phyloP scores from a whole-genome alignment of 2,797 vertebrate genomes.

The Oreochromis mossambicus region DNA sequence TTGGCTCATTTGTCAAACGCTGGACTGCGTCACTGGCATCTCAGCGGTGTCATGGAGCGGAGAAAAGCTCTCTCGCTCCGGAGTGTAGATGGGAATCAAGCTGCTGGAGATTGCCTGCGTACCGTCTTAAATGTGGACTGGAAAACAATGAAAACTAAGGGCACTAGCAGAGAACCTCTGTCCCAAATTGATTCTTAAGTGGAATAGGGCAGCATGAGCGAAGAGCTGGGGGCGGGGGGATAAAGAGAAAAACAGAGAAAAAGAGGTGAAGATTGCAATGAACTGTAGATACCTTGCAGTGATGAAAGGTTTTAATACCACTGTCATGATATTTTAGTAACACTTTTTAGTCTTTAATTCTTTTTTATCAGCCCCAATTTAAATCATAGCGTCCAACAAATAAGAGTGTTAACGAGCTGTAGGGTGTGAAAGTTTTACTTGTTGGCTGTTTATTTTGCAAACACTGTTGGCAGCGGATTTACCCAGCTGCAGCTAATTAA shows the following conservation, averaged over 20 bases:
- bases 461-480: background rate
- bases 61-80: slow-evolving; percentile 47
- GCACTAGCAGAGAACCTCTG: slow-evolving; percentile 42
- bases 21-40: slow-evolving; percentile 58
- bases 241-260: slow-evolving; percentile 4
- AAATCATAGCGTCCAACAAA: background rate
- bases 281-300: background rate
- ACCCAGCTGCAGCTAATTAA: background rate
- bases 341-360: background rate
- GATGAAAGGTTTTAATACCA: background rate
- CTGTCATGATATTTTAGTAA: background rate
- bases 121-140: slow-evolving; percentile 54
- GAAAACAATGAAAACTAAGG: slow-evolving; percentile 64
- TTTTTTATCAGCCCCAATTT: background rate
- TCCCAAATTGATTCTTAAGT: slow-evolving; percentile 67
- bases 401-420: background rate
- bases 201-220: slow-evolving; percentile 32
- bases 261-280: slow-evolving; percentile 10
- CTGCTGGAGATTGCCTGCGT: slow-evolving; percentile 48
- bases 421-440: background rate
- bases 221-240: background rate
- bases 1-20: slow-evolving; percentile 74
- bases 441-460: background rate
- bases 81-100: slow-evolving; percentile 51
- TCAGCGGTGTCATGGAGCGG: slow-evolving; percentile 40